Evolutionary conservation across 2,888 invertebrate genomes (phyloP).

Genomic region (Polymixis lichenea): DNA sequence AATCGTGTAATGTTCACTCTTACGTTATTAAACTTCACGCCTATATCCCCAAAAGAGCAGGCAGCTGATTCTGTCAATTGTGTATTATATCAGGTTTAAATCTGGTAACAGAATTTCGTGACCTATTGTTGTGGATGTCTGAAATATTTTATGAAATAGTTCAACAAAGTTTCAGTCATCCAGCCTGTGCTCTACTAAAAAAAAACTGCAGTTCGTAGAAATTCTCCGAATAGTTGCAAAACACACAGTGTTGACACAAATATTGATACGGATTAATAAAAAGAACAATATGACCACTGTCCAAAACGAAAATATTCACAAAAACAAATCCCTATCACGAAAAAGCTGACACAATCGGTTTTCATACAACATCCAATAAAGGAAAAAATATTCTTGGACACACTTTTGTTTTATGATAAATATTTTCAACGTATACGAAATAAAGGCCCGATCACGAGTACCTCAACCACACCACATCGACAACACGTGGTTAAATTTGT

Average conservation of each 20-base stretch:
- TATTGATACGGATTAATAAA: background rate
- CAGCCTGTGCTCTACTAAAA: background rate
- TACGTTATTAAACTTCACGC: background rate
- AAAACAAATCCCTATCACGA: background rate
- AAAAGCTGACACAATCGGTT: background rate
- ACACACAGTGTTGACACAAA: background rate
- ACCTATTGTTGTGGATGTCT: background rate
- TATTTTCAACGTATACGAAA: constrained; percentile 11
- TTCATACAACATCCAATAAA: constrained; percentile 3
- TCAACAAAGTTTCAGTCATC: background rate
- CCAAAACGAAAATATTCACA: background rate
- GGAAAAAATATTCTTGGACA: constrained; percentile 9
- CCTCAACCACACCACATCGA: too few species aligned
- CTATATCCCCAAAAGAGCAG: background rate
- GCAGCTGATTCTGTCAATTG: too few species aligned
- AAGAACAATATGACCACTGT: background rate
- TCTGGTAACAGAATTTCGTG: background rate
- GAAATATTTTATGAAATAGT: background rate
- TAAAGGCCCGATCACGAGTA: too few species aligned
- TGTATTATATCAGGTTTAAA: background rate
- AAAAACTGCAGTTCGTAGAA: background rate
- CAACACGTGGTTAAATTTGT: too few species aligned
- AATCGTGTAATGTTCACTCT: too few species aligned
- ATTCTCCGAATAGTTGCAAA: constrained; percentile 6
- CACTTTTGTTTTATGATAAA: constrained; percentile 9